Base-by-base conservation (phyloP, 2,888 invertebrate genomes). In the Polia nebulosa region DNA sequence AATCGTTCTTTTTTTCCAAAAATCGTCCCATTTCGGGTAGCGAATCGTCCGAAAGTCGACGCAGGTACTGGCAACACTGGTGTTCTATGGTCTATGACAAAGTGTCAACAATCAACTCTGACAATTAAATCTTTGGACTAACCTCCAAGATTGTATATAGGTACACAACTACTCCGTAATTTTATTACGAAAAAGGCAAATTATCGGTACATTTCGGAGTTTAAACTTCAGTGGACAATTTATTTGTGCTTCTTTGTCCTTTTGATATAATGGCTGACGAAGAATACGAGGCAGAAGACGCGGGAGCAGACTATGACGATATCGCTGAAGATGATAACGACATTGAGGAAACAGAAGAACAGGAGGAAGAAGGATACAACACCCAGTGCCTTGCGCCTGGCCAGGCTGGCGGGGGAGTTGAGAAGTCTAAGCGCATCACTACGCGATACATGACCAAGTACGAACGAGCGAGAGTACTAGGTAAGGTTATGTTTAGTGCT, bases 391-490 rank as follows among this genome's bases (percentile, higher is more conserved):
- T 99, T 36, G 96, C 97, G 6, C 97, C 98, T 0, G 98, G 98
- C 0, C 97, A 97, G 89, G 97, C 97, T 44, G 97, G 97, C 0
- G 98, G 98, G 13, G 97, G 98, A 47, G 98, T 98, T 0, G 97
- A 98, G 45, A 98, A 98, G 90, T 97, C 97, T 0, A 99, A 99
- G 89, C 96, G 99, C 27, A 99, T 99, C 56, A 99, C 99, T 1
- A 99, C 99, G 0, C 97, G 98, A 86, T 99, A 99, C 88, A 99
- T 99, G 99, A 99, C 99, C 1, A 99, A 99, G 96, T 97, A 96
- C 81, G 95, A 95, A 83, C 85, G 95, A 69, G 95, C 95, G 17
- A 90, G 95, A 89, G 95, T 94, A 49, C 86, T 93, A 88, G 94
- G 93, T 94, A 76, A 88, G 87, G 80, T 81, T 85, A 82, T 44